These are phyloP conservation scores for Meriones unguiculatus DNA, from an alignment of 2,113 vertebrate species.

Conservation along the genomic window DNA sequence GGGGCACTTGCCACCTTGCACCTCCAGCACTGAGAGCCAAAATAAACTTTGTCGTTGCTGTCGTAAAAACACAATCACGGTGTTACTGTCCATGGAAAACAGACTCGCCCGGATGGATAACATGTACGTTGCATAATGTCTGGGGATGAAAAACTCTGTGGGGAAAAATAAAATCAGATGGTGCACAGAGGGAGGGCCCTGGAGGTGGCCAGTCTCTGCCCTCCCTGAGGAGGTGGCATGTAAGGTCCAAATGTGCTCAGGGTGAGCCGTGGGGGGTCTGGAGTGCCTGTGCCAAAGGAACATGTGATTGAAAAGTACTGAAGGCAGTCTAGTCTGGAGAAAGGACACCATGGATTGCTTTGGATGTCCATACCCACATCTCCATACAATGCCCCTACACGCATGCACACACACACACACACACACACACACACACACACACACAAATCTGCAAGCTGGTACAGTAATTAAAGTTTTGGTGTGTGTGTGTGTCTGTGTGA, in stretches of 20 bases:
- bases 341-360: constrained; percentile 44
- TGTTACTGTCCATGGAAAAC: neutral
- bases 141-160: neutral
- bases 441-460: neutral
- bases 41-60: neutral
- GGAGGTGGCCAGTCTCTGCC: neutral
- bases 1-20: neutral
- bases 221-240: neutral
- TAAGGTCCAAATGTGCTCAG: neutral
- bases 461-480: neutral
- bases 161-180: neutral
- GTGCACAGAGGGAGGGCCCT: neutral
- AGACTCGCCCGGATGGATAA: neutral
- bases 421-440: neutral
- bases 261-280: neutral
- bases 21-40: neutral
- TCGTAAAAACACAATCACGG: too few species aligned
- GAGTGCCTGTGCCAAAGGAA: neutral
- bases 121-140: neutral
- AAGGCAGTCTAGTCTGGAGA: neutral
- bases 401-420: neutral
- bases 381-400: neutral
- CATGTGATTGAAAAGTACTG: neutral
- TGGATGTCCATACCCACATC: neutral
- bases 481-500: neutral